These are phyloP conservation scores for Hippocampus kuda DNA, from an alignment of 2,797 vertebrate species.

Conservation along the genomic window DNA sequence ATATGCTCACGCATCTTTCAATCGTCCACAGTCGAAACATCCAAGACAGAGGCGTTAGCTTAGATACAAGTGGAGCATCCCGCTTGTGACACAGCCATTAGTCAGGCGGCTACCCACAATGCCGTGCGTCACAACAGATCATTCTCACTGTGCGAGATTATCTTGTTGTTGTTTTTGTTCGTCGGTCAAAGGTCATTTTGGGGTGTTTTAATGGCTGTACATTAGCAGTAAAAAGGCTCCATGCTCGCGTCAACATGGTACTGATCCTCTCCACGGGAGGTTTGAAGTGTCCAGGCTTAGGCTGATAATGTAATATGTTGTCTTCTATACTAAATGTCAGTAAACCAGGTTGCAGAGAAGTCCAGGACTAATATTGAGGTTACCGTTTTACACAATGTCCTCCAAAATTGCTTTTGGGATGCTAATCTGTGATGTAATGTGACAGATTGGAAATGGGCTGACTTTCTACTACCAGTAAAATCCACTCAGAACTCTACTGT, in stretches of 20 bases:
- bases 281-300: neutral
- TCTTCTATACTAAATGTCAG: neutral
- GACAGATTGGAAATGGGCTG: neutral
- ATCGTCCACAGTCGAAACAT: constrained; percentile 8
- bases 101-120: constrained; percentile 34
- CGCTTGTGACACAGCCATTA: constrained; percentile 27
- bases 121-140: constrained; percentile 35
- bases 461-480: neutral
- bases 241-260: neutral
- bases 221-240: neutral
- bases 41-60: constrained; percentile 14
- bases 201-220: neutral
- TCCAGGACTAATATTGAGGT: neutral
- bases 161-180: neutral
- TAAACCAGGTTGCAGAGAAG: no score
- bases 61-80: constrained; percentile 22
- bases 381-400: neutral
- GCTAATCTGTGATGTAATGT: neutral
- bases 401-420: neutral
- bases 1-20: neutral
- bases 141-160: neutral
- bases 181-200: neutral
- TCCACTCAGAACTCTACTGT: neutral
- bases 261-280: neutral
- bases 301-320: neutral